Conservation (phyloP, 2,113 vertebrate species). For the Oenanthe oenanthe region DNA sequence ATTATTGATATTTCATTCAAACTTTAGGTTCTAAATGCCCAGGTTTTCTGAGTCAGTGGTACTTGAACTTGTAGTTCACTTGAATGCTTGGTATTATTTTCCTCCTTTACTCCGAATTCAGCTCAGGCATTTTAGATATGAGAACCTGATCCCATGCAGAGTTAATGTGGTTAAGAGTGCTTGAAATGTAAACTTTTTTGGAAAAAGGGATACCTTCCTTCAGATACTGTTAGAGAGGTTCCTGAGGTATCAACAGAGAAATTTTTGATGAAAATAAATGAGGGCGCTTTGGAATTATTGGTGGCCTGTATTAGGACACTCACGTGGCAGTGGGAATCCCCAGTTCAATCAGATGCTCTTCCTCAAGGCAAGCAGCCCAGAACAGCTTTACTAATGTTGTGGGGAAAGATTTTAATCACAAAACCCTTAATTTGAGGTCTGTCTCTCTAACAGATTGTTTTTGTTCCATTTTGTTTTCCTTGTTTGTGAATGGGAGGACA, state of each 20-base stretch:
- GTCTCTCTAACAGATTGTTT: background rate
- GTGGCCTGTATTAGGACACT: background rate
- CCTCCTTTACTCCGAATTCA: background rate
- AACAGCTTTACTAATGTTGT: background rate
- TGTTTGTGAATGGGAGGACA: background rate
- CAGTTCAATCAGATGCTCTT: background rate
- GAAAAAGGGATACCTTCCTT: background rate
- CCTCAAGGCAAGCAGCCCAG: background rate
- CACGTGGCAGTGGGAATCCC: fast-evolving
- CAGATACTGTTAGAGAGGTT: background rate
- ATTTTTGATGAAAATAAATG: background rate
- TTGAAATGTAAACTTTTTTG: background rate
- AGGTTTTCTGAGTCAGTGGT: background rate
- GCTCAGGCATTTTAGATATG: background rate
- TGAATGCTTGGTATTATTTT: background rate
- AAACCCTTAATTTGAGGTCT: background rate
- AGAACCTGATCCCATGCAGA: background rate
- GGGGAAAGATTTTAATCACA: background rate
- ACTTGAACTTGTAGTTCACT: background rate
- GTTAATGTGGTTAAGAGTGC: background rate
- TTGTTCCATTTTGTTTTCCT: background rate
- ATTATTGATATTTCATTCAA: background rate
- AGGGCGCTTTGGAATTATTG: background rate
- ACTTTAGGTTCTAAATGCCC: background rate
- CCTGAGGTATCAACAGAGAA: background rate